A percentile compares a stretch with the other conserved stretches of the same genome.
These are phyloP conservation scores for Hippoglossus stenolepis DNA, from an alignment of 2,113 vertebrate genomes.

Conservation along the genomic window DNA sequence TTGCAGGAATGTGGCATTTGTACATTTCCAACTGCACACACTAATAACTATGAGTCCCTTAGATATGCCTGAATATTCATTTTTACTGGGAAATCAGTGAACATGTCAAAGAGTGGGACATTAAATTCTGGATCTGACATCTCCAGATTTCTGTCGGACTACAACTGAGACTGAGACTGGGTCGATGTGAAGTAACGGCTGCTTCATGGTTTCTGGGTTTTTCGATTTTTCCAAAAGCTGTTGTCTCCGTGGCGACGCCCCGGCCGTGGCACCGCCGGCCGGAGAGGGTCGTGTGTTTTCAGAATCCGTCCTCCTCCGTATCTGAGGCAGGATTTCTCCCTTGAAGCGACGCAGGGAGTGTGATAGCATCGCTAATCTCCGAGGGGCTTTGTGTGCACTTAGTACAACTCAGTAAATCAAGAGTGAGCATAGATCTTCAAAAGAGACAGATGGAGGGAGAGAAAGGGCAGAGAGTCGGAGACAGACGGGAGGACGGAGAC, in stretches of 20 bases:
- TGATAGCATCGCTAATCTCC: slow-evolving; percentile 62
- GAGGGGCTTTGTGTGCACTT: slow-evolving; percentile 58
- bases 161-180: too few species aligned
- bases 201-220: slow-evolving; percentile 24
- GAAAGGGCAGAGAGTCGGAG: slow-evolving; percentile 16
- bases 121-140: too few species aligned
- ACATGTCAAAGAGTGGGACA: too few species aligned
- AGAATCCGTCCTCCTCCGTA: slow-evolving; percentile 1
- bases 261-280: too few species aligned
- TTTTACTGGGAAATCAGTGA: too few species aligned
- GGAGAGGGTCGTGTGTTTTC: slow-evolving; percentile 30
- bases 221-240: slow-evolving; percentile 6
- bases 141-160: too few species aligned
- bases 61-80: too few species aligned
- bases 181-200: background rate
- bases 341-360: slow-evolving; percentile 44
- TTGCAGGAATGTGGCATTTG: too few species aligned
- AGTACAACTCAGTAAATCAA: slow-evolving; percentile 62
- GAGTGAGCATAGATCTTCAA: slow-evolving; percentile 53
- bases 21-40: too few species aligned
- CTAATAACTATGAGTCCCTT: too few species aligned
- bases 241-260: slow-evolving; percentile 1
- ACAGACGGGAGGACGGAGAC: slow-evolving; percentile 24
- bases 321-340: slow-evolving; percentile 5
- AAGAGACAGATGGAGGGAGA: slow-evolving; percentile 39